Conservation (phyloP, 2,888 invertebrate genomes). For the Netelia virgata region DNA sequence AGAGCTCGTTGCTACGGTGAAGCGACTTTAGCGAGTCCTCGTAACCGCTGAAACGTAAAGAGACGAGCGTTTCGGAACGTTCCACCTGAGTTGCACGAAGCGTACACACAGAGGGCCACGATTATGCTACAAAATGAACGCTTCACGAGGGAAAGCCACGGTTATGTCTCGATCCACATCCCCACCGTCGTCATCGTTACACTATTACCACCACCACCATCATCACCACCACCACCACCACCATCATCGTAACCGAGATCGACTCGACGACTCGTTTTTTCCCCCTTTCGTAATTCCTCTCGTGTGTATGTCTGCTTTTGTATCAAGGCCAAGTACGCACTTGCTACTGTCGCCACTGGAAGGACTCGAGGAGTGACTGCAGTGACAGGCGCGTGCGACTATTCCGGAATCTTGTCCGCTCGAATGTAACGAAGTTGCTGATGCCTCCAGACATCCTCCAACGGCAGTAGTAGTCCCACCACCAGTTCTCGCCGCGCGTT, state of each 20-base stretch:
- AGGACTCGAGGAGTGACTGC: slow-evolving; percentile 89
- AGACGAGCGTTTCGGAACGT: slow-evolving; percentile 12
- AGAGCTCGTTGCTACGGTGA: slow-evolving; percentile 82
- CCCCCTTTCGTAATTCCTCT: slow-evolving; percentile 7
- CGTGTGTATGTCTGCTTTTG: not conserved
- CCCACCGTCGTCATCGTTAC: too few relatives aligned
- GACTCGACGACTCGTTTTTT: not conserved
- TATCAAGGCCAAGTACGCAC: slow-evolving; percentile 84
- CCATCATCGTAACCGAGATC: too few relatives aligned
- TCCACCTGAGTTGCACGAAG: not conserved
- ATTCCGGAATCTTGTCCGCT: slow-evolving; percentile 94
- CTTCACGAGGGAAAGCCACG: too few relatives aligned
- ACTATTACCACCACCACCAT: not conserved
- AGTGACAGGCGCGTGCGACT: slow-evolving; percentile 87
- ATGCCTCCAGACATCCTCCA: slow-evolving; percentile 88
- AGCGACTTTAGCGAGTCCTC: slow-evolving; percentile 92
- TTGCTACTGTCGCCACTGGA: slow-evolving; percentile 91
- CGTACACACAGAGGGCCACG: too few relatives aligned
- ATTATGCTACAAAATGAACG: too few relatives aligned
- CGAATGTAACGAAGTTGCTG: slow-evolving; percentile 92
- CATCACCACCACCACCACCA: not conserved
- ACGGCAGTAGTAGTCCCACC: slow-evolving; percentile 58
- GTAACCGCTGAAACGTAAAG: slow-evolving; percentile 88
- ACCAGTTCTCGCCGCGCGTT: slow-evolving; percentile 77
- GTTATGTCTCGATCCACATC: too few relatives aligned